Percentiles rank a stretch among this genome's conserved stretches.
phyloP scores from a whole-genome alignment of 2,797 vertebrate genomes.

The Jordanella pulchra region DNA sequence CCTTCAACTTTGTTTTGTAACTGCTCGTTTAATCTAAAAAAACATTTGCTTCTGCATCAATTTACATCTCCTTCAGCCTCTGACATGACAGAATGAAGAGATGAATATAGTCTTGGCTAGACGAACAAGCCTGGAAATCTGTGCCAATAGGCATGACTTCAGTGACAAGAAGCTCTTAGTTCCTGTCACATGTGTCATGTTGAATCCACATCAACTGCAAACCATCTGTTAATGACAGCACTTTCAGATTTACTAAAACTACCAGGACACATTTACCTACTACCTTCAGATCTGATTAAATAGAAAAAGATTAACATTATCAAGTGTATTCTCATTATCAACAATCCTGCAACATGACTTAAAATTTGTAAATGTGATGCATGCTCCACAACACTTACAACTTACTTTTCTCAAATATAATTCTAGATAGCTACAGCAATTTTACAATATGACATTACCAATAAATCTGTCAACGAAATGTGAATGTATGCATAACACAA shows the following conservation, averaged over 20 bases:
- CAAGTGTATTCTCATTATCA: constrained; percentile 2
- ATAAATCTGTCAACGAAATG: constrained; percentile 24
- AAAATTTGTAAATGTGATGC: background rate
- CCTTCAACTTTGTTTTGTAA: constrained; percentile 6
- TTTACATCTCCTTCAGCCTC: constrained; percentile 7
- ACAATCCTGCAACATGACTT: background rate
- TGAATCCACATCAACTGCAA: constrained; percentile 8
- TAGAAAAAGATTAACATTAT: background rate
- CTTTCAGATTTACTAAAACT: constrained; percentile 2
- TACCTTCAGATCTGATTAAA: background rate
- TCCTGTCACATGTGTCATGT: constrained; percentile 9
- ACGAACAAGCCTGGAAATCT: constrained; percentile 9
- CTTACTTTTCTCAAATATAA: background rate
- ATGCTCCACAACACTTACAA: background rate
- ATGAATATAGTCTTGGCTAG: background rate
- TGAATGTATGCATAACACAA: constrained; percentile 26
- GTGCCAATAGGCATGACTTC: background rate
- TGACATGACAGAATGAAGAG: background rate
- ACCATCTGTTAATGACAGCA: constrained; percentile 3
- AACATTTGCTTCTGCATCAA: constrained; percentile 19
- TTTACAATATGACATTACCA: constrained; percentile 1
- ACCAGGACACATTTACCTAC: background rate
- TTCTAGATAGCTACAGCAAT: background rate
- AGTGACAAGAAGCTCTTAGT: constrained; percentile 14
- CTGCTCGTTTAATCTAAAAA: constrained; percentile 14